These are phyloP conservation scores for Nemopilema nomurai DNA, from an alignment of 30 jellyfish, hydroid and myxozoan genomes.

Conservation along the genomic window DNA sequence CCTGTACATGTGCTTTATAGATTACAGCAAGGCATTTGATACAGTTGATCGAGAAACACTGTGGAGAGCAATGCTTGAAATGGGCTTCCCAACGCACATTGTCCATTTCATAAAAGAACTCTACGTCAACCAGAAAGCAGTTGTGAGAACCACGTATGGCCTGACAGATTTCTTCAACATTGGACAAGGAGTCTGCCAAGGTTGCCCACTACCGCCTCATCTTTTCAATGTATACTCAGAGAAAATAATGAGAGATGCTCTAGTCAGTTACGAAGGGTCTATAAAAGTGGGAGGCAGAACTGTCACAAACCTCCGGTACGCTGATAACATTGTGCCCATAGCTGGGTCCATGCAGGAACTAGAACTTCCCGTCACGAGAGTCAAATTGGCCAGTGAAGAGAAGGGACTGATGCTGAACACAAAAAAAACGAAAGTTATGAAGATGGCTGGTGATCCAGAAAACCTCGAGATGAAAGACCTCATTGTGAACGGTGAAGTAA, in stretches of 20 bases:
- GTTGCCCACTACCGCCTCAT: conserved; percentile 47
- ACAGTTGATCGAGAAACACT: conserved; percentile 8
- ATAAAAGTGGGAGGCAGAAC: not conserved
- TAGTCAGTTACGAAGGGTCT: conserved; percentile 11
- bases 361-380: conserved; percentile 22
- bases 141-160: conserved; percentile 39
- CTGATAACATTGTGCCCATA: conserved; percentile 20
- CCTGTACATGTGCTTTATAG: conserved; percentile 17
- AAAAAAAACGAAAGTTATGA: conserved; percentile 33
- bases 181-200: conserved; percentile 53
- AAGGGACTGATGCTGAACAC: conserved; percentile 15
- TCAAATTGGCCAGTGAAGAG: conserved; percentile 18
- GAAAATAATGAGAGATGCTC: conserved; percentile 14
- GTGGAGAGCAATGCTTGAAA: conserved; percentile 40
- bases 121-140: conserved; percentile 47
- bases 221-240: conserved; percentile 38
- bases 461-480: not conserved
- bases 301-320: conserved; percentile 21
- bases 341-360: conserved; percentile 26
- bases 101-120: conserved; percentile 7
- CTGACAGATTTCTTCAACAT: conserved; percentile 40
- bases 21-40: conserved; percentile 63
- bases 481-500: not conserved
- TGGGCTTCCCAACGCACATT: conserved; percentile 56
- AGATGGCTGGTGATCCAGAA: not conserved